Percentiles rank a stretch among this genome's conserved stretches.
Evolutionary conservation across 2,113 vertebrate genomes (phyloP).

Genomic region (Grantiella picta): DNA sequence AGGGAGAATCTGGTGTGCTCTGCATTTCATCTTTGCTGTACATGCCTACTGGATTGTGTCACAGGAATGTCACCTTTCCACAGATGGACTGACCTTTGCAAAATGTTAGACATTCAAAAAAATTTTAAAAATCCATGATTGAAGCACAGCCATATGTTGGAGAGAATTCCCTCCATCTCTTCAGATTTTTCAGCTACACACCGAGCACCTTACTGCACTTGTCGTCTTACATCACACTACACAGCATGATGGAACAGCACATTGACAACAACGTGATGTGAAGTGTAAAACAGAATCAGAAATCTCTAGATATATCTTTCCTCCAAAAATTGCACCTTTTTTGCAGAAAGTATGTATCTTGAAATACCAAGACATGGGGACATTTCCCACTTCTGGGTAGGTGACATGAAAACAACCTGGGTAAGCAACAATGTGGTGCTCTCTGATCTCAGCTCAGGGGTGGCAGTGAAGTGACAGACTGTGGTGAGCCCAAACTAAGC

Average conservation of each 20-base stretch:
- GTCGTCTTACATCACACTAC: neutral
- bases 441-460: neutral
- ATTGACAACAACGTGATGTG: neutral
- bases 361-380: neutral
- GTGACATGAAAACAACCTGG: neutral
- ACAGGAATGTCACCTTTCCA: neutral
- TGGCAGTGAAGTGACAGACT: neutral
- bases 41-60: neutral
- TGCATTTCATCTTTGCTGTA: neutral
- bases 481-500: neutral
- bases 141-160: neutral
- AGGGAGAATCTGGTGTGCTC: neutral
- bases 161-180: neutral
- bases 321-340: neutral
- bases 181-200: neutral
- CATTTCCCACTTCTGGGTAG: neutral
- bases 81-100: neutral
- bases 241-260: neutral
- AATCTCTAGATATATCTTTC: neutral
- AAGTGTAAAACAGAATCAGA: slow-evolving; percentile 11
- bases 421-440: neutral
- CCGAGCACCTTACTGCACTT: neutral
- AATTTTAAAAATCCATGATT: neutral
- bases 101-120: neutral
- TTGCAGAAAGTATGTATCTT: neutral